These are phyloP conservation scores for Ophiodon elongatus DNA, from an alignment of 2,113 vertebrate species.

Conservation along the genomic window DNA sequence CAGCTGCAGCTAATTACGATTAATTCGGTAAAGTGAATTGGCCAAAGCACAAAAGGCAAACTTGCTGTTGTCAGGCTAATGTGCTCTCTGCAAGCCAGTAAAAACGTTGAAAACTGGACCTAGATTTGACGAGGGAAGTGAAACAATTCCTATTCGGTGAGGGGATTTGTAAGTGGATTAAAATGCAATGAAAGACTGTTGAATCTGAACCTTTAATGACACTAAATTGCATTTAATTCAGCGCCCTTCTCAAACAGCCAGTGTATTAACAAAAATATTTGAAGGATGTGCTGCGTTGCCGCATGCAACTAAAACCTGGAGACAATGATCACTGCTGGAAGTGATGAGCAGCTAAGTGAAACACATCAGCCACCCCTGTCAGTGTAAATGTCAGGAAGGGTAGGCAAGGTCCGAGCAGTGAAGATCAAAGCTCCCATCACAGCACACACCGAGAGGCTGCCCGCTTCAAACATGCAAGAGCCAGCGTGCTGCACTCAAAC, in stretches of 20 bases:
- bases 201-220: neutral
- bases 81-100: neutral
- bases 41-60: neutral
- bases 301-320: neutral
- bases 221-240: neutral
- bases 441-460: neutral
- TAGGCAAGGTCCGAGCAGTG: slow-evolving; percentile 31
- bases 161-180: neutral
- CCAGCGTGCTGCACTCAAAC: slow-evolving; percentile 6
- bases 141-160: neutral
- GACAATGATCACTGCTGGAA: neutral
- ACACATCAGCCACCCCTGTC: slow-evolving; percentile 4
- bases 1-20: slow-evolving; percentile 2
- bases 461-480: slow-evolving; percentile 20
- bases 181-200: neutral
- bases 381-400: neutral
- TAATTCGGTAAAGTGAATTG: neutral
- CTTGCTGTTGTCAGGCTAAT: neutral
- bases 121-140: neutral
- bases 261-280: too few species aligned
- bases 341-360: slow-evolving; percentile 3
- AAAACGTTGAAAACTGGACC: neutral
- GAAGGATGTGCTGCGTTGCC: too few species aligned
- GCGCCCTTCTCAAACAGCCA: neutral
- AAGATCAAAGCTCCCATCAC: slow-evolving; percentile 38